Conservation (phyloP, 2,797 vertebrate genomes). For the Onychomys torridus region DNA sequence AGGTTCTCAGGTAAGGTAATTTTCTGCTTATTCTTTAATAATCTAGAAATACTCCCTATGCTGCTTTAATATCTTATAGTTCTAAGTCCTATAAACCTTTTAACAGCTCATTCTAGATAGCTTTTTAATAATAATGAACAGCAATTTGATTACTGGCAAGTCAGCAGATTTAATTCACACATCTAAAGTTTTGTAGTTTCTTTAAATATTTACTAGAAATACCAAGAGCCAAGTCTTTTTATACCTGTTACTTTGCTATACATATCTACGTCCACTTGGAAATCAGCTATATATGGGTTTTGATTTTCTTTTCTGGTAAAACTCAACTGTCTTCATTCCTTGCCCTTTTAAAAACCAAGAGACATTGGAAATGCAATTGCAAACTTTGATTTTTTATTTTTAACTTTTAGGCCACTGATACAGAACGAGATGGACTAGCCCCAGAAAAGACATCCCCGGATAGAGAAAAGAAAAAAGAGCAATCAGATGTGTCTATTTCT, state of each 20-base stretch:
- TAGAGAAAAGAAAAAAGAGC: slow-evolving; percentile 92
- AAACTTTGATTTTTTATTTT: slow-evolving; percentile 52
- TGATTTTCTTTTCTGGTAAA: neutral
- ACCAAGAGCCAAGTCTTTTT: neutral
- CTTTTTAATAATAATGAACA: neutral
- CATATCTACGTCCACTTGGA: neutral
- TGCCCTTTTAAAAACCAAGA: neutral
- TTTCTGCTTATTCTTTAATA: slow-evolving; percentile 38
- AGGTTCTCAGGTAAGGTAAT: slow-evolving; percentile 64
- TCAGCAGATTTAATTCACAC: slow-evolving; percentile 10
- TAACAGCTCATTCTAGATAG: neutral
- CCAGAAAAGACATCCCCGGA: slow-evolving; percentile 90
- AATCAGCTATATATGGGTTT: neutral
- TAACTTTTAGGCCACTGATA: slow-evolving; percentile 91
- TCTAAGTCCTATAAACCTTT: slow-evolving; percentile 4
- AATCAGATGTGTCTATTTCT: slow-evolving; percentile 93
- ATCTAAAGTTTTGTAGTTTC: slow-evolving; percentile 54
- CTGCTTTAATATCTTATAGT: slow-evolving; percentile 40
- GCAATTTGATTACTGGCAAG: neutral
- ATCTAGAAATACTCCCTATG: neutral
- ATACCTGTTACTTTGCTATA: neutral
- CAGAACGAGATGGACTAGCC: slow-evolving; percentile 90
- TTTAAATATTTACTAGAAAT: slow-evolving; percentile 38
- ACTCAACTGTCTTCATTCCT: neutral
- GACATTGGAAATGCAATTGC: slow-evolving; percentile 49